These are phyloP conservation scores for Champsocephalus gunnari DNA, from an alignment of 2,797 vertebrate genomes.

Conservation along the genomic window DNA sequence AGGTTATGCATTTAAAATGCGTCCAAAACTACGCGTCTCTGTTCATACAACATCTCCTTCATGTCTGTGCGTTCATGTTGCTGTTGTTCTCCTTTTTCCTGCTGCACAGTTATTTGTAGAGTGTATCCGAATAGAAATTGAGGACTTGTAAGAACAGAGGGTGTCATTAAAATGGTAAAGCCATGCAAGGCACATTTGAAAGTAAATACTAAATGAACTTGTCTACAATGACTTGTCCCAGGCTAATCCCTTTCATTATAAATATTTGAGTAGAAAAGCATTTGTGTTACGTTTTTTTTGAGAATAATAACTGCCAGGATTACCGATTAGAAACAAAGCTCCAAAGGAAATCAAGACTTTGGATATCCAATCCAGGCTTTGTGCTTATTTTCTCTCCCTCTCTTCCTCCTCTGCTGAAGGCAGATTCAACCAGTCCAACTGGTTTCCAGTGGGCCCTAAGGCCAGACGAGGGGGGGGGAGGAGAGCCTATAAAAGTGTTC, in stretches of 20 bases:
- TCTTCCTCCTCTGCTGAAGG: conserved; percentile 46
- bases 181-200: not conserved
- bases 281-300: not conserved
- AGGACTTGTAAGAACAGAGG: not conserved
- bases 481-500: conserved; percentile 44
- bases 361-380: conserved; percentile 40
- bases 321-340: conserved; percentile 23
- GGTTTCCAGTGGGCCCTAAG: conserved; percentile 66
- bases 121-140: not conserved
- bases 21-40: not conserved
- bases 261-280: not conserved
- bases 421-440: conserved; percentile 81
- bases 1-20: not conserved
- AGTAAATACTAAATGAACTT: conserved; percentile 11
- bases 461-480: conserved; percentile 32
- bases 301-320: not conserved
- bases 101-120: not conserved
- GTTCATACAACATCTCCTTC: conserved; percentile 1
- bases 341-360: conserved; percentile 20
- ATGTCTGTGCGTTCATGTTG: not conserved
- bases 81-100: conserved; percentile 5
- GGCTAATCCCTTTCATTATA: not conserved
- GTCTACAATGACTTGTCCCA: not conserved
- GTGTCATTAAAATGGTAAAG: not conserved
- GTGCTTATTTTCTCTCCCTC: conserved; percentile 35